Percentiles rank a stretch among this genome's conserved stretches.
Evolutionary conservation across 1,140 invertebrate genomes (phyloP).

Genomic region (Solenopsis fugax): DNA sequence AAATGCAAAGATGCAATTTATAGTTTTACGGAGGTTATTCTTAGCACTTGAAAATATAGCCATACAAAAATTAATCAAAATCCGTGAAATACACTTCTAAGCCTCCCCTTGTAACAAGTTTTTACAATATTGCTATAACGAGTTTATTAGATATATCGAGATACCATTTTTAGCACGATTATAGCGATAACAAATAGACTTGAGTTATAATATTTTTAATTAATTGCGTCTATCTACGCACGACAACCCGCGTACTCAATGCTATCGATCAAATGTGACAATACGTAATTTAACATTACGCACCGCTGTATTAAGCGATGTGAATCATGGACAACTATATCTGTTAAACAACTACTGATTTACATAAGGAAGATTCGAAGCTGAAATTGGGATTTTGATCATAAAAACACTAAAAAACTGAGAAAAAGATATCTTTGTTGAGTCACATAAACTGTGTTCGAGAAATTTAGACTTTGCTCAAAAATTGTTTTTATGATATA

Average conservation of each 20-base stretch:
- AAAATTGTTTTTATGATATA: not conserved
- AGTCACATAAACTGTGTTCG: not conserved
- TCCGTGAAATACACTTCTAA: no score
- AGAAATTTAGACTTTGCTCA: not conserved
- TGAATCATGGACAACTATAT: constrained; percentile 1
- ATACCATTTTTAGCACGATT: not conserved
- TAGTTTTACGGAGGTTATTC: no score
- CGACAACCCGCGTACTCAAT: not conserved
- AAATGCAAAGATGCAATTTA: no score
- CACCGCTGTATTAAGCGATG: not conserved
- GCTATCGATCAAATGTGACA: not conserved
- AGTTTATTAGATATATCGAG: not conserved
- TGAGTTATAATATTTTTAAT: constrained; percentile 7
- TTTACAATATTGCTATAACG: not conserved
- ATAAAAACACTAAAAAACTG: not conserved
- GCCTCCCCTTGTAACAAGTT: not conserved
- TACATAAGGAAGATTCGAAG: not conserved
- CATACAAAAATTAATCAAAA: no score
- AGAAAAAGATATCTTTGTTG: not conserved
- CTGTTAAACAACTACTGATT: constrained; percentile 22
- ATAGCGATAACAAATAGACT: not conserved
- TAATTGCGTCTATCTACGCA: not conserved
- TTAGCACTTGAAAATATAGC: no score
- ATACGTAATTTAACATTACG: not conserved
- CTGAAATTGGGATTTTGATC: not conserved